Evolutionary conservation across 35 echinoderm and acorn worm species (phyloP).

Genomic region (Ptychodera flava): DNA sequence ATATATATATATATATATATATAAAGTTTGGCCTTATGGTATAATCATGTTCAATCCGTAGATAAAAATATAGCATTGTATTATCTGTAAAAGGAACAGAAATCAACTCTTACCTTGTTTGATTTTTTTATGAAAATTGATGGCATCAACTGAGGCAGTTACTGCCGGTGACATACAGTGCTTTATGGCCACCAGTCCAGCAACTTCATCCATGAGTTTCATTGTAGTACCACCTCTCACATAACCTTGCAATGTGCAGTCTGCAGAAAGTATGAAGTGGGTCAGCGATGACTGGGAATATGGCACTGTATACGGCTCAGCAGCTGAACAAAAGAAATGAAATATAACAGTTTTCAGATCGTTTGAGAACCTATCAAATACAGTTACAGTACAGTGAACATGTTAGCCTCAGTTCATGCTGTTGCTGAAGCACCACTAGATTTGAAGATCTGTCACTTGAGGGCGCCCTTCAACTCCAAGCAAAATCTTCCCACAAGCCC

Average conservation of each 20-base stretch:
- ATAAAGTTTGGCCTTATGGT: too few species aligned
- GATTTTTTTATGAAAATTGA: conserved; percentile 34
- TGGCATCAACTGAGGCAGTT: conserved; percentile 35
- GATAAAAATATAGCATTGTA: background rate
- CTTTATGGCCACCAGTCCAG: conserved; percentile 20
- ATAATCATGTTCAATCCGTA: background rate
- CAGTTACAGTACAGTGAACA: too few species aligned
- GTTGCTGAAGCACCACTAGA: too few species aligned
- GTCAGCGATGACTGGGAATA: conserved; percentile 26
- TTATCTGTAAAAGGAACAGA: too few species aligned
- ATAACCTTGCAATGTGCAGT: conserved; percentile 21
- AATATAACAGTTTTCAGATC: too few species aligned
- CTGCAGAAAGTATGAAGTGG: conserved; percentile 15
- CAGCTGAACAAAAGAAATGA: background rate
- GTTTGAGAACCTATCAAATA: too few species aligned
- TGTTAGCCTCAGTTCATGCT: too few species aligned
- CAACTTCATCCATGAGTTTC: conserved; percentile 53
- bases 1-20: background rate
- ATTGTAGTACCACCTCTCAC: conserved; percentile 32
- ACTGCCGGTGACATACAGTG: conserved; percentile 29
- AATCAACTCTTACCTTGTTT: conserved; percentile 27
- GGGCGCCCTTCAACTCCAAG: too few species aligned
- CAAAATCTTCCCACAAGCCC: too few species aligned
- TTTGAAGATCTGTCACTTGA: too few species aligned
- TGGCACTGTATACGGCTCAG: conserved; percentile 25